Conservation (phyloP, 1,140 invertebrate genomes). For the Hirudo medicinalis region DNA sequence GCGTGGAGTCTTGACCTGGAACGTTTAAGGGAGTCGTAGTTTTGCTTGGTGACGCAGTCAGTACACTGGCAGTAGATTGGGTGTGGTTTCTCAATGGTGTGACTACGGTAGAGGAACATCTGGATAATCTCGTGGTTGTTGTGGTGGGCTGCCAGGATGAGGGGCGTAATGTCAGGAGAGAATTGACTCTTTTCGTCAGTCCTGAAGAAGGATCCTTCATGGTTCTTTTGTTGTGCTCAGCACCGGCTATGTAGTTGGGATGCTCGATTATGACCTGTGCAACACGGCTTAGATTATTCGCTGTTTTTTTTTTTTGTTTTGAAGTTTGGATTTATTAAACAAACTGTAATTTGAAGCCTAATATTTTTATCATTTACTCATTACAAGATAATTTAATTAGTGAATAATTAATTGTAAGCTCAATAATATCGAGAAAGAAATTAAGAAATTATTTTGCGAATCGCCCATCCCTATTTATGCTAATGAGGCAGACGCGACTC, state of each 20-base stretch:
- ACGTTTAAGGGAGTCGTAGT: conserved; percentile 26
- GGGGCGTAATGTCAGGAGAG: conserved; percentile 87
- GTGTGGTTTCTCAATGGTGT: conserved; percentile 23
- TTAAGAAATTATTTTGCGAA: no score
- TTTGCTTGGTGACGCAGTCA: conserved; percentile 26
- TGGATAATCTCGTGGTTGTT: conserved; percentile 99
- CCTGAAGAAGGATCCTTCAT: conserved; percentile 25
- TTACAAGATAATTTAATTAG: no score
- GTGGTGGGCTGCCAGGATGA: conserved; percentile 84
- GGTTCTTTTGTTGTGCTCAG: conserved; percentile 33
- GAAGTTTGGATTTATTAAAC: no score
- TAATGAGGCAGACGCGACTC: no score
- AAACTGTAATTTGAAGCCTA: no score
- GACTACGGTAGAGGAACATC: conserved; percentile 75
- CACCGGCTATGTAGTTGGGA: conserved; percentile 32
- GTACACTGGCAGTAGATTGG: conserved; percentile 22
- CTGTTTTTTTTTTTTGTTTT: no score
- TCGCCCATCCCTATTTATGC: no score
- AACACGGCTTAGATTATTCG: no score
- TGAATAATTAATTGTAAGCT: no score
- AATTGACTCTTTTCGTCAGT: conserved; percentile 46
- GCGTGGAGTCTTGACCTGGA: conserved; percentile 33
- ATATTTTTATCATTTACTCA: no score
- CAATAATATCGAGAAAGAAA: no score
- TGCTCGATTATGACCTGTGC: conserved; percentile 69